These are phyloP conservation scores for Propithecus perrieri DNA, from an alignment of 2,797 vertebrate genomes.

Conservation along the genomic window DNA sequence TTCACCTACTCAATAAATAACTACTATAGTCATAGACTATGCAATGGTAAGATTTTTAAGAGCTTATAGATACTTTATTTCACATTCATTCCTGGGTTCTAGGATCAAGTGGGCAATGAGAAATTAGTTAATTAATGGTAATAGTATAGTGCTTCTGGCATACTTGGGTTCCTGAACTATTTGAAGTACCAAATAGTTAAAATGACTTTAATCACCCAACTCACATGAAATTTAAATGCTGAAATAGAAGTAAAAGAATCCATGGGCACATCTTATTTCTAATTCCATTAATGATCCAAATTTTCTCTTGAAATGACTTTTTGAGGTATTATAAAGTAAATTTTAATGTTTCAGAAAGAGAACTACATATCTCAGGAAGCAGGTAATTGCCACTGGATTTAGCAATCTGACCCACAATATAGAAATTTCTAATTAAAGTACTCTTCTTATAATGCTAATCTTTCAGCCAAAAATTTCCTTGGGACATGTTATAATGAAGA, in stretches of 20 bases:
- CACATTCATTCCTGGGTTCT: constrained; percentile 13
- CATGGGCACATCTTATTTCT: constrained; percentile 28
- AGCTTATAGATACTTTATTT: constrained; percentile 10
- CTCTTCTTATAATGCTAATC: constrained; percentile 68
- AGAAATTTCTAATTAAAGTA: constrained; percentile 70
- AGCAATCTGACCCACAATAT: constrained; percentile 55
- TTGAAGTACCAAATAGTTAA: constrained; percentile 41
- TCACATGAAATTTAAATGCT: constrained; percentile 48
- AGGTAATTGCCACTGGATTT: constrained; percentile 56
- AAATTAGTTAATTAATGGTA: constrained; percentile 45
- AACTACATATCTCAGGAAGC: constrained; percentile 50
- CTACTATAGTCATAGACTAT: background rate
- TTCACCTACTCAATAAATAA: background rate
- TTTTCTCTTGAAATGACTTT: constrained; percentile 57
- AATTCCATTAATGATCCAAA: constrained; percentile 58
- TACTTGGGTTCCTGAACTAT: background rate
- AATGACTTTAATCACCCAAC: constrained; percentile 40
- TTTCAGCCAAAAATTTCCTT: constrained; percentile 66
- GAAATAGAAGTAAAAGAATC: constrained; percentile 30
- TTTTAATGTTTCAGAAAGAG: constrained; percentile 61
- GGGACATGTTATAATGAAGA: constrained; percentile 65
- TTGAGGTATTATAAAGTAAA: constrained; percentile 54
- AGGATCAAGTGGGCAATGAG: background rate
- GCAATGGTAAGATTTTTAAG: background rate
- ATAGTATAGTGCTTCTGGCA: background rate